Base-by-base conservation (phyloP, 2,113 vertebrate species). In the Ailurus styani region DNA sequence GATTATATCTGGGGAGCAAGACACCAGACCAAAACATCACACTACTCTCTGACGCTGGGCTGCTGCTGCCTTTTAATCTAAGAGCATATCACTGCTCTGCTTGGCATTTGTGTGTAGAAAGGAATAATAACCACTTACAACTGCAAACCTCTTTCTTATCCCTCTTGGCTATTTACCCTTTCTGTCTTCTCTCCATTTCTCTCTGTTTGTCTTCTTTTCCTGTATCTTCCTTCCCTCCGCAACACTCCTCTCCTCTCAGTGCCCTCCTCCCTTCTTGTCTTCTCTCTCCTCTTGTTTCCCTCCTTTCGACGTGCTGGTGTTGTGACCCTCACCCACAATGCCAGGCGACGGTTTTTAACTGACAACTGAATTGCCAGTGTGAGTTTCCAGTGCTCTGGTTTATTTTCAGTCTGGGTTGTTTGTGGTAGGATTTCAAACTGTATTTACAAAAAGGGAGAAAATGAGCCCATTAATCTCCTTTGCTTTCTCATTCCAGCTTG, bases 391-490 rank as follows among this genome's bases (percentile, higher is more conserved):
- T 2, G 7, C 0, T 82, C 2, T 37, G 29, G 3, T 4, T 91
- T 94, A 93, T 96, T 89, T 96, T 95, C 62, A 9, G 20, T 83
- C 29, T 42, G 29, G 0, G 5, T 68, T 60, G 95, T 87, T 25
- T 45, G 29, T 0, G 29, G 14, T 45, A 92, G 27, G 42, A 95
- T 97, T 98, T 97, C 79, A 97, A 93, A 87, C 2, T 96, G 4
- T 91, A n/a, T 96, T 98, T 98, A 94, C 73, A 86, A 95, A 91
- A 75, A 78, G 62, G 11, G 0, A 70, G 42, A 96, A 88, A 93
- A 93, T 0, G 1, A 93, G 17, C 2, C 14, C 31, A 87, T 98
- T 96, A 90, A 55, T 93, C 27, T 97, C 97, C 31, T 78, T 29
- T 89, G 82, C 15, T 82, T 79, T 98, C 84, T 95, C 81, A 95